Base-by-base conservation (phyloP, 1,140 invertebrate species). In the Lutraria rhynchaena region DNA sequence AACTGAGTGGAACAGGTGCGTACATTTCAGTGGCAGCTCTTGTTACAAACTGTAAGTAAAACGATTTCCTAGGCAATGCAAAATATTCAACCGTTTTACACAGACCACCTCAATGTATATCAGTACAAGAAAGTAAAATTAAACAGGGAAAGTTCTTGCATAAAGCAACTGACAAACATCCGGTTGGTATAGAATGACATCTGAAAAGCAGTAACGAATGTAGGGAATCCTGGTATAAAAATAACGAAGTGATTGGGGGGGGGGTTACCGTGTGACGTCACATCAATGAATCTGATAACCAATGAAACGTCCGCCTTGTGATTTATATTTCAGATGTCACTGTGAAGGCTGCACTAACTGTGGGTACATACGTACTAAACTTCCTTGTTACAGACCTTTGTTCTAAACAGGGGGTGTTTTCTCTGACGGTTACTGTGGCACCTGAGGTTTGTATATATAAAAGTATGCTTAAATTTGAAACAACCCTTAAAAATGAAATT, bases 381-480 rank as follows among this genome's bases (percentile, higher is more conserved):
- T 41, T 74, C 22, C 44, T 35, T n/a, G 71, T 74, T n/a, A 60
- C 71, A 22, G 71, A 74, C 37, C 53, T 41, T 15, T 74, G 71
- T 27, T 33, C 37, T 22, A 4, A 35, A 27, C 24, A 9, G 3
- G 37, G 55, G 15, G 17, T 15, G n/a, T 27, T 60, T 9, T 37
- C 24, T n/a, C 27, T 74, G 5, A 60, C 35, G 4, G 57, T 74
- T 7, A 74, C n/a, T n/a, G 37, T 74, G 3, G 31, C 9, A 2
- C 69, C 51, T 22, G 1, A 19, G 29, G 69, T 73, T 37, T 13
- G 49, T 46, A 19, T 65, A n/a, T n/a, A n/a, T n/a, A n/a, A n/a
- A n/a, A n/a, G n/a, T n/a, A n/a, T n/a, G n/a, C n/a, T n/a, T n/a
- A n/a, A n/a, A n/a, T n/a, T n/a, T n/a, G n/a, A n/a, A n/a, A n/a